These are phyloP conservation scores for Lanistes nyassanus DNA, from an alignment of 1,140 invertebrate genomes.

Conservation along the genomic window DNA sequence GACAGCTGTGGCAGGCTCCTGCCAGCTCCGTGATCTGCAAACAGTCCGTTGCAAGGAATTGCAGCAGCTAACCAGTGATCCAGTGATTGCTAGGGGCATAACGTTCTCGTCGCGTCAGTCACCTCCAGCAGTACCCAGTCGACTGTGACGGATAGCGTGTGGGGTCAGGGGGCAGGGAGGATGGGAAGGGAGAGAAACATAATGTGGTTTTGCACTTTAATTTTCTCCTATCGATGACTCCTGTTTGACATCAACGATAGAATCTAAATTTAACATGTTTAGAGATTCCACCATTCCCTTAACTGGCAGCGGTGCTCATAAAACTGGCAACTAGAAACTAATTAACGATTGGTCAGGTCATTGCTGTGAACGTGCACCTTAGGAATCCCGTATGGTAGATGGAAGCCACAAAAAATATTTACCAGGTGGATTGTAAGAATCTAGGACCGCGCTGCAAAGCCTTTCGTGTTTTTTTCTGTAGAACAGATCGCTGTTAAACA, in stretches of 20 bases:
- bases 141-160: not conserved
- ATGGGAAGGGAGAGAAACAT: not conserved
- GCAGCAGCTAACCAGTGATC: not conserved
- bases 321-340: not conserved
- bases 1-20: constrained; percentile 47
- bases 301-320: not conserved
- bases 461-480: too few species aligned
- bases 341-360: not conserved
- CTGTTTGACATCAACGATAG: not conserved
- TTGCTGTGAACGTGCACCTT: not conserved
- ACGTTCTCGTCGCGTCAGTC: not conserved
- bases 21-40: constrained; percentile 43
- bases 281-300: not conserved
- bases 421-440: too few species aligned
- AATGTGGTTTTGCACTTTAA: not conserved
- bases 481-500: not conserved
- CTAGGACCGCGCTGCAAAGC: too few species aligned
- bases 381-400: not conserved
- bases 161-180: not conserved
- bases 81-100: not conserved
- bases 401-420: not conserved
- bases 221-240: not conserved
- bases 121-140: not conserved
- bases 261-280: not conserved
- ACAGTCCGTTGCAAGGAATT: not conserved